Conservation (phyloP, 2,888 invertebrate genomes). For the Erannis defoliaria region DNA sequence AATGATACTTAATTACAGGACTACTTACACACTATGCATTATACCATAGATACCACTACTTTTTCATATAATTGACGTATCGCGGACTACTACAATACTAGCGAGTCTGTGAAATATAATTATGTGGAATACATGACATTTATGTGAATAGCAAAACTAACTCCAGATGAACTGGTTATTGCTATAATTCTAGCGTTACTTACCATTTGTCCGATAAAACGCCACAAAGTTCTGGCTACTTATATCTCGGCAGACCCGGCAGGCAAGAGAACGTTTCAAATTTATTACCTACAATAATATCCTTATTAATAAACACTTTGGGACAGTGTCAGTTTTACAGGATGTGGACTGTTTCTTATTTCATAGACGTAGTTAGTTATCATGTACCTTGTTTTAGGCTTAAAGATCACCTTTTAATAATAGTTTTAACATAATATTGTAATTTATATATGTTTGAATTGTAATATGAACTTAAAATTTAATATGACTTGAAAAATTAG, state of each 20-base stretch:
- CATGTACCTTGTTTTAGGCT: conserved; percentile 32
- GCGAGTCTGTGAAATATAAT: conserved; percentile 66
- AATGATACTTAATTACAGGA: conserved; percentile 42
- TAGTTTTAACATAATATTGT: too few relatives aligned
- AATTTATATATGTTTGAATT: too few relatives aligned
- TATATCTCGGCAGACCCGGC: conserved; percentile 82
- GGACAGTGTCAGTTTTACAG: conserved; percentile 48
- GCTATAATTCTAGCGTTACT: conserved; percentile 72
- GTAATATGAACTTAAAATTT: too few relatives aligned
- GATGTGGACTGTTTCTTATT: conserved; percentile 29
- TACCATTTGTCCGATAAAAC: conserved; percentile 86
- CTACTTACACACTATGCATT: conserved; percentile 48
- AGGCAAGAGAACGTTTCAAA: conserved; percentile 52
- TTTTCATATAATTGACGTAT: conserved; percentile 64
- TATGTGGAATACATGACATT: conserved; percentile 56
- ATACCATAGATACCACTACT: conserved; percentile 55
- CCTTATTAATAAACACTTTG: conserved; percentile 49
- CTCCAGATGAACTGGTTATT: conserved; percentile 85
- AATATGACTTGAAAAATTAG: too few relatives aligned
- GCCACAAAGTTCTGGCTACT: conserved; percentile 83
- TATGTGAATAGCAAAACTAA: conserved; percentile 84
- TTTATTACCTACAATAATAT: conserved; percentile 50
- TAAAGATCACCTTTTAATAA: conserved; percentile 21
- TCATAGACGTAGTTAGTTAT: conserved; percentile 10
- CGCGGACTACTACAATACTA: conserved; percentile 72